Percentiles rank a stretch among this genome's conserved stretches.
Conservation (phyloP, 1,140 invertebrate species). For the Drosophila ogumai region DNA sequence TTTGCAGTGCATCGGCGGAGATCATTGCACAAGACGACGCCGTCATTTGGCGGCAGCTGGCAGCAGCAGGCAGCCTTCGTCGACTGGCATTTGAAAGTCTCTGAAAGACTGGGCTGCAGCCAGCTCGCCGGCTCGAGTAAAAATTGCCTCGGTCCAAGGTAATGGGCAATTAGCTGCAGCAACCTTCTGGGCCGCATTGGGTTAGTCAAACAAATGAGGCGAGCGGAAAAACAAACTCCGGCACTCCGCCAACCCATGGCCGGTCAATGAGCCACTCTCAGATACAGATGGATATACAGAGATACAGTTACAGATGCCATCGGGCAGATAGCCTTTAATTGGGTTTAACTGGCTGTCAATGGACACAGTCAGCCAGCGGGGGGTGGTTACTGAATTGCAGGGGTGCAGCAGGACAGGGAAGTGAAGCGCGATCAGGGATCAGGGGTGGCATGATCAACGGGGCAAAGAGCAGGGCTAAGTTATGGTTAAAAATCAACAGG, state of each 20-base stretch:
- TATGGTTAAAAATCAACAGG: constrained; percentile 14
- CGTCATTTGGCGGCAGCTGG: constrained; percentile 65
- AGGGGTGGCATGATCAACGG: constrained; percentile 16
- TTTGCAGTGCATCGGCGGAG: constrained; percentile 32
- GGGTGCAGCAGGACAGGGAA: neutral
- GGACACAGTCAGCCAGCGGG: constrained; percentile 11
- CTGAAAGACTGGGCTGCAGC: constrained; percentile 41
- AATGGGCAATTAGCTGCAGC: constrained; percentile 58
- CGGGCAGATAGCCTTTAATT: constrained; percentile 52
- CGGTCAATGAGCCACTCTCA: constrained; percentile 33
- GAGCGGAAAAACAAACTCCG: constrained; percentile 37
- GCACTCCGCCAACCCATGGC: constrained; percentile 3
- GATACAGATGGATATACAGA: constrained; percentile 11
- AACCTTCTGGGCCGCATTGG: constrained; percentile 52
- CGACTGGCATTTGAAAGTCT: constrained; percentile 68
- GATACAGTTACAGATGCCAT: constrained; percentile 19
- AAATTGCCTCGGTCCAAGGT: constrained; percentile 54
- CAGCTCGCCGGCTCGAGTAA: constrained; percentile 22
- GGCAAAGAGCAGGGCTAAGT: constrained; percentile 16
- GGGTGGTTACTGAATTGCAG: constrained; percentile 3
- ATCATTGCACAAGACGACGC: constrained; percentile 66
- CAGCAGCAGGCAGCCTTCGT: constrained; percentile 49
- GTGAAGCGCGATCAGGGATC: neutral
- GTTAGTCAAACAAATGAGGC: constrained; percentile 55
- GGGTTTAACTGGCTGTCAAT: constrained; percentile 54